These are phyloP conservation scores for Abramis brama DNA, from an alignment of 2,113 vertebrate genomes.

Conservation along the genomic window DNA sequence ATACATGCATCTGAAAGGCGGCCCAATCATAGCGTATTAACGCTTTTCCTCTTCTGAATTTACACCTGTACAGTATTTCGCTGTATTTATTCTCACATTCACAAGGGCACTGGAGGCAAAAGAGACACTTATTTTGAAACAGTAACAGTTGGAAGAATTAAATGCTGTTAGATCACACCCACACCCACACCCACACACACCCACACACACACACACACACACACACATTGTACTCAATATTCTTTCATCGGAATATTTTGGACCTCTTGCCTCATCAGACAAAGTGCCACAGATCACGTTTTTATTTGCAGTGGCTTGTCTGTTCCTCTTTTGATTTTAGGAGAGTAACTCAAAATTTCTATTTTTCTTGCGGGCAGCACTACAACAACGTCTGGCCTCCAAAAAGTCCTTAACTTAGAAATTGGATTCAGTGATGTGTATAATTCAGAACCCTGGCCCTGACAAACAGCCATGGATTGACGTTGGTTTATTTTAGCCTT, in stretches of 20 bases:
- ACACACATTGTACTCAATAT: no score
- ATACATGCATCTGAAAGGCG: background rate
- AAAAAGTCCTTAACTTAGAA: slow-evolving; percentile 30
- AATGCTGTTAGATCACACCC: background rate
- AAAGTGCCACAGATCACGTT: background rate
- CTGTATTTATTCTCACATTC: background rate
- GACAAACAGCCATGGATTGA: slow-evolving; percentile 40
- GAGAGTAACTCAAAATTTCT: background rate
- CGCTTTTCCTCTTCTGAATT: background rate
- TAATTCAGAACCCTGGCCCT: slow-evolving; percentile 42
- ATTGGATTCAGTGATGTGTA: slow-evolving; percentile 41
- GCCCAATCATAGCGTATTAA: background rate
- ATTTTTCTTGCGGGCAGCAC: slow-evolving; percentile 5
- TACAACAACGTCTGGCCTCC: background rate
- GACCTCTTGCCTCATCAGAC: background rate
- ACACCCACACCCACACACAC: no score
- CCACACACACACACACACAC: no score
- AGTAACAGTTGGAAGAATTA: background rate
- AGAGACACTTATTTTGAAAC: background rate
- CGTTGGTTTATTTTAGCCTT: slow-evolving; percentile 40
- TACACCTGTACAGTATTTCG: background rate
- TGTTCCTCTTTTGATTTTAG: slow-evolving; percentile 3
- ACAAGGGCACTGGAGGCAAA: background rate
- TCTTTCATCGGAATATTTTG: background rate
- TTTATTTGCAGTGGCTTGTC: background rate